Percentiles rank a stretch among this genome's conserved stretches.
phyloP scores from a whole-genome alignment of 2,113 vertebrate species.

The Pongo abelii region DNA sequence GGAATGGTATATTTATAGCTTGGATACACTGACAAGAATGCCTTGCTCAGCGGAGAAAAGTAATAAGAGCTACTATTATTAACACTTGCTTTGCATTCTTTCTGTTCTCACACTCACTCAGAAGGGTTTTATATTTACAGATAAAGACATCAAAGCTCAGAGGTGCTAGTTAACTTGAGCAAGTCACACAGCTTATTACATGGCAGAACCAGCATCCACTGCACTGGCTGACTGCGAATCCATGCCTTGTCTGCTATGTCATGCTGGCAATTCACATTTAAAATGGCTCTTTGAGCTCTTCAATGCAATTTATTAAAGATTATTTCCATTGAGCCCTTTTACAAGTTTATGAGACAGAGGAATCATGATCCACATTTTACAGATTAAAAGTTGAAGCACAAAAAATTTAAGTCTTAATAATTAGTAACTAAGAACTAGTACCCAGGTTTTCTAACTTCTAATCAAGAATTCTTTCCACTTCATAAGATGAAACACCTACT shows the following conservation, averaged over 20 bases:
- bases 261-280: neutral
- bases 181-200: neutral
- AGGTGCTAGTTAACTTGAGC: neutral
- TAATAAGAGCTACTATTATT: neutral
- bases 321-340: neutral
- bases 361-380: constrained; percentile 17
- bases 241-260: neutral
- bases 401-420: constrained; percentile 32
- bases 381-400: neutral
- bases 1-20: constrained; percentile 63
- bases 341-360: neutral
- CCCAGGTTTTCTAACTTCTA: neutral
- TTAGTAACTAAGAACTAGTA: neutral
- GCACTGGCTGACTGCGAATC: neutral
- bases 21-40: constrained; percentile 13
- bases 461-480: neutral
- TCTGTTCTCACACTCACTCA: neutral
- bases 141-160: constrained; percentile 22
- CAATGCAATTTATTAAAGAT: neutral
- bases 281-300: neutral
- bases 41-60: constrained; percentile 21
- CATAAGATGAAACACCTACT: neutral
- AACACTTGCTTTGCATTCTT: neutral
- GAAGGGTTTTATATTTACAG: neutral
- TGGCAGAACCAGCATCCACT: neutral